Base-by-base conservation (phyloP, 2,113 vertebrate genomes). In the human region DNA sequence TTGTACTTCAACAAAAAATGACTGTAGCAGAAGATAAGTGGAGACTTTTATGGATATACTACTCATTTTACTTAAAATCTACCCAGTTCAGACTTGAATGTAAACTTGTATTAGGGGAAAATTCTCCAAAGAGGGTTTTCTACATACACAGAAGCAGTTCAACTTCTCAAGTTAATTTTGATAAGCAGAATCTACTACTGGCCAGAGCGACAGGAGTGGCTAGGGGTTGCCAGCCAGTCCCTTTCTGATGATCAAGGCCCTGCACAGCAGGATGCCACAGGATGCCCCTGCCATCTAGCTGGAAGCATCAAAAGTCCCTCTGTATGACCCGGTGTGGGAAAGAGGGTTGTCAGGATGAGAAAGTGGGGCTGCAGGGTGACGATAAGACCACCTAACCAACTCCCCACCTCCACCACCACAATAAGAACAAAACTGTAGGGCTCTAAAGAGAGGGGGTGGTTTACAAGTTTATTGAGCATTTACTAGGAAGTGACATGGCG, bases 311-410 rank as follows among this genome's bases (percentile, higher is more conserved):
- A 0, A 73, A 79, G 72, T 6, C 43, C 57, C 23, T 59, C 57
- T 16, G 4, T 3, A 0, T 17, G 64, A 81, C 35, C 50, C 1
- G 0, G 7, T 23, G 6, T 45, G 35, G 70, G n/a, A 45, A 90
- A 20, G 52, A 92, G 57, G 13, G 22, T 40, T 2, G 5, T 90
- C 20, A 66, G 3, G 59, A 25, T 43, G 55, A 84, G 59, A 14
- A 55, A n/a, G 18, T 16, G 35, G 70, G 40, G 18, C 13, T 4
- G 0, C 1, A 12, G 75, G 38, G 30, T 6, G 10, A 1, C 23
- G 9, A 12, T 9, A 40, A 72, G 73, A 22, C 30, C 20, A 18
- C 76, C 20, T 70, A 0, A 35, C 27, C 72, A 73, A 17, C 20
- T 13, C n/a, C 38, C 50, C 3, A 1, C n/a, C 48, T 30, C 23